Evolutionary conservation across 2,113 vertebrate species (phyloP), one percentile per base, ranked within the genome.

Genomic region (Cathartes aura): DNA sequence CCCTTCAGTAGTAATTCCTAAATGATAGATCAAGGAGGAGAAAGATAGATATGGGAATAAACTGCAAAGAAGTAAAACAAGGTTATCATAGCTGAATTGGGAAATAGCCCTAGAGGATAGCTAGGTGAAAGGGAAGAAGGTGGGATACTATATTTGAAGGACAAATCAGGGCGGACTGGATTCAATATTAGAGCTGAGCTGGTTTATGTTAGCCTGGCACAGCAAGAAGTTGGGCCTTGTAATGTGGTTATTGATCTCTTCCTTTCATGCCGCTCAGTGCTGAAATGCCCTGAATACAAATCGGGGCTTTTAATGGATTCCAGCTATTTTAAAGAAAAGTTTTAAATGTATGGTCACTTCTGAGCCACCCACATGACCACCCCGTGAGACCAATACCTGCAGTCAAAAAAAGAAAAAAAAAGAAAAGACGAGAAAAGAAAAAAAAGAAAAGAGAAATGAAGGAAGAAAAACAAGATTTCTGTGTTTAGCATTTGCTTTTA

Each of bases 211-310:
- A 92, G 82, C 18, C 45, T 58, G 58, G 71, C 94, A 97, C 80
- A 89, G 86, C 26, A 76, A 89, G 92, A 85, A 63, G 74, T 27
- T 87, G 32, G 43, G 75, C 59, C 72, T 74, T 78, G 86, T 68
- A 55, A 67, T 92, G 93, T 30, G 32, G 48, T 93, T 97, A 97
- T 96, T 90, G 96, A 97, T 97, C 94, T 12, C 75, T 78, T 93
- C 85, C 88, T 87, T 86, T 90, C 92, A 45, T 56, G 81, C 53
- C 91, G 60, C 81, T 94, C 89, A 42, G 36, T 52, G 87, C 18
- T 68, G 83, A 91, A 95, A 91, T 58, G 53, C 27, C 50, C 64
- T 73, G 95, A 94, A 96, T 96, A 91, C 66, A 89, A 72, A 94
- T 91, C 19, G 68, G 20, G 47, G 20, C 8, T 90, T 76, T 90